Base-by-base conservation (phyloP, 2,888 invertebrate species). In the Oegoconia quadripuncta region DNA sequence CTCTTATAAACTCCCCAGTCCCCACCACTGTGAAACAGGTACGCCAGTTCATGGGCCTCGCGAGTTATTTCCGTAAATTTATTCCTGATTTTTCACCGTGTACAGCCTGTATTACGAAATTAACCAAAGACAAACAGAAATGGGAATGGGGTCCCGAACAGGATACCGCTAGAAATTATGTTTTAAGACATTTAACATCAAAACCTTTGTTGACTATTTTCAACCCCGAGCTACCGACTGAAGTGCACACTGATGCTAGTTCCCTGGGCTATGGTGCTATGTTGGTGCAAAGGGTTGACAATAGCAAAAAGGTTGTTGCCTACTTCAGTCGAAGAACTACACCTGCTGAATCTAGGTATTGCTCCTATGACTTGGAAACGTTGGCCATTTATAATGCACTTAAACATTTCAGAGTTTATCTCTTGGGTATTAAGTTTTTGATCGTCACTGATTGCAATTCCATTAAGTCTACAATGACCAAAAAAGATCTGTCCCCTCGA, bases 351-450 rank as follows among this genome's bases (percentile, higher is more conserved):
- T 41, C 54, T 0, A 50, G 58, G 4, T 61, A 61, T n/a, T 13
- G 36, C 15, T 55, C 55, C 0, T 63, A 70, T 16, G 77, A 83
- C 17, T 37, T 73, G 14, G 79, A 74, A 42, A 60, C 59, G 0
- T 42, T 79, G 4, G 74, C 76, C 0, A 45, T 57, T 2, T 46
- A 29, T 18, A 54, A 59, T 64, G 20, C 66, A 55, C 3, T 54
- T 3, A 53, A 50, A 44, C 46, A 66, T 35, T 74, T 77, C 44
- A 42, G 73, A 22, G 51, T 59, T 0, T 77, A 73, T 28, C 25
- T 77, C 0, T 44, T 63, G 5, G 71, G 71, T 1, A 49, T 49
- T 6, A 14, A 38, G 3, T 52, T 52, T 17, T 38, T 25, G 22
- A 44, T 52, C 7, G 22, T 51, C 3, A 58, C 53, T 0, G 57